Conservation (phyloP, 2,888 invertebrate genomes). For the Macrostomum cliftonense region DNA sequence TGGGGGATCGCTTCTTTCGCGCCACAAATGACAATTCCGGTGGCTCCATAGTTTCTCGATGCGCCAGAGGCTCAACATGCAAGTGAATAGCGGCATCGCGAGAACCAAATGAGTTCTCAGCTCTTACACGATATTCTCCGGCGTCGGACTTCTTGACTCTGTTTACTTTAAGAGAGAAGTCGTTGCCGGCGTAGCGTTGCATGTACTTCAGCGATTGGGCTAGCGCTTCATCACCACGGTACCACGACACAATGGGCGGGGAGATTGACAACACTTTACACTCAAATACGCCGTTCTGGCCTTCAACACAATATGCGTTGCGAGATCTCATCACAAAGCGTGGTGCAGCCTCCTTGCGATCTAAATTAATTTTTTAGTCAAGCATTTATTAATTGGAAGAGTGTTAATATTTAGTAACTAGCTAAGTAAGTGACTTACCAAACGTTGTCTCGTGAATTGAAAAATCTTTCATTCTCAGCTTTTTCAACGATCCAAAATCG, state of each 20-base stretch:
- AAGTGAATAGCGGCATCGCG: conserved; percentile 27
- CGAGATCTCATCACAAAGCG: conserved; percentile 90
- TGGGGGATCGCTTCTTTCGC: too few relatives aligned
- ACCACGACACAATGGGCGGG: conserved; percentile 80
- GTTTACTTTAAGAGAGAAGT: conserved; percentile 91
- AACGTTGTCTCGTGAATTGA: conserved; percentile 85
- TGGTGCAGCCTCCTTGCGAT: conserved; percentile 88
- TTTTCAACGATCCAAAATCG: conserved; percentile 85
- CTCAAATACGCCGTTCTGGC: conserved; percentile 87
- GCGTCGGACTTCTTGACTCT: conserved; percentile 80
- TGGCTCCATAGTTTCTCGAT: too few relatives aligned
- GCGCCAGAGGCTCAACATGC: conserved; percentile 22
- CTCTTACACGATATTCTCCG: conserved; percentile 86
- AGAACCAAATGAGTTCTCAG: conserved; percentile 55
- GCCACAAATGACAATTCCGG: too few relatives aligned
- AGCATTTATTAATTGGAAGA: too few relatives aligned
- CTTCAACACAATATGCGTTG: conserved; percentile 84
- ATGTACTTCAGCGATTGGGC: conserved; percentile 94
- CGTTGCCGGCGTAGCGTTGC: conserved; percentile 86
- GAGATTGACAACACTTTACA: conserved; percentile 83
- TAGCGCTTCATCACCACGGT: conserved; percentile 36
- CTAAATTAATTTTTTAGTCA: conserved; percentile 40
- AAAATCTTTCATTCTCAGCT: conserved; percentile 83
- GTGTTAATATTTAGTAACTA: too few relatives aligned
- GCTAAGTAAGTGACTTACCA: conserved; percentile 51